A percentile compares a stretch with the other conserved stretches of the same genome.
Evolutionary conservation across 2,113 vertebrate species (phyloP).

Genomic region (Oreochromis aureus): DNA sequence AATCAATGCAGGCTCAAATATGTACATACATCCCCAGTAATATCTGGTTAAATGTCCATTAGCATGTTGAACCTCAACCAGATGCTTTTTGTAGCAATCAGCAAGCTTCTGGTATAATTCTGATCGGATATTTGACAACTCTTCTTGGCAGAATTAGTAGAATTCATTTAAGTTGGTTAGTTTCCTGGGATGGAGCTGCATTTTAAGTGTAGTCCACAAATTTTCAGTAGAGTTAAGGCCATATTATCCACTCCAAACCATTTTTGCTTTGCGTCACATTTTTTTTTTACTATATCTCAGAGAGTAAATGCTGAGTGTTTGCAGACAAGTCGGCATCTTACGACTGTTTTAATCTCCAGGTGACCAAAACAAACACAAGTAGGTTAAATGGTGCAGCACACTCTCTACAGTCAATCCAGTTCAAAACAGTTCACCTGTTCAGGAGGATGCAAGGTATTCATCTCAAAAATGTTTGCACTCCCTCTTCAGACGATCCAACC

Average conservation of each 20-base stretch:
- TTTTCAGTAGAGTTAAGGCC: neutral
- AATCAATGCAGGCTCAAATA: neutral
- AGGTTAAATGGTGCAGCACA: neutral
- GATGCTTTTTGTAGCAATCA: neutral
- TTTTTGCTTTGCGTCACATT: neutral
- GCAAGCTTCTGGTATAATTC: neutral
- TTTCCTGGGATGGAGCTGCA: neutral
- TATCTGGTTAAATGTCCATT: neutral
- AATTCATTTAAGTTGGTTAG: neutral
- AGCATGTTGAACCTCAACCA: fast-evolving
- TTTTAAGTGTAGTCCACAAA: neutral
- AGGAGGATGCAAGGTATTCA: neutral
- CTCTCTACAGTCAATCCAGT: neutral
- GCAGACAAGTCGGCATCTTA: neutral
- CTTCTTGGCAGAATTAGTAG: neutral
- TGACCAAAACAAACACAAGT: neutral
- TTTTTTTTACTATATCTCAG: neutral
- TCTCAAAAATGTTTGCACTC: neutral
- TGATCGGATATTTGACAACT: neutral
- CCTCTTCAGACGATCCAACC: neutral
- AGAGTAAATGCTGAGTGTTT: neutral
- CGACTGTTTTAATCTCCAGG: neutral
- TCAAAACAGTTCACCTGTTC: neutral
- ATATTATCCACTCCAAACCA: neutral
- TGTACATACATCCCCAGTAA: neutral